Conservation (phyloP, 30 jellyfish, hydroid and myxozoan species). For the Nemopilema nomurai region DNA sequence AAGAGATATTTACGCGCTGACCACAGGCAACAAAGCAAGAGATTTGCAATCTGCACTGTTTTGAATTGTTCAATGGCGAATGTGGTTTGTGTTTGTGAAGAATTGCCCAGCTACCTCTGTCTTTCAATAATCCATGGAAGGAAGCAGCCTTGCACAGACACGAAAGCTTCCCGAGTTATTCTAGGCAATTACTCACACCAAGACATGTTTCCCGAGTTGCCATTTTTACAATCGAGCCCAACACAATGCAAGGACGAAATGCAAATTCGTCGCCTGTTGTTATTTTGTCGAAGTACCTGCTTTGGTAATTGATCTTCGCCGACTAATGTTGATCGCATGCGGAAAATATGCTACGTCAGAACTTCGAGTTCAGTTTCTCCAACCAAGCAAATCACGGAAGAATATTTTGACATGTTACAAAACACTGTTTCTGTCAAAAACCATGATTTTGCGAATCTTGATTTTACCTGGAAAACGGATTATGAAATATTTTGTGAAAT, state of each 20-base stretch:
- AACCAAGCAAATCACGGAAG: background rate
- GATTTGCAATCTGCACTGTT: constrained; percentile 38
- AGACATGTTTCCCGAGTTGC: background rate
- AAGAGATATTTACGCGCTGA: constrained; percentile 14
- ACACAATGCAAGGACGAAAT: background rate
- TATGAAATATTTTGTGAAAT: too few relatives aligned
- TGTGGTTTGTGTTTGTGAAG: constrained; percentile 39
- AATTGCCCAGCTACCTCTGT: constrained; percentile 25
- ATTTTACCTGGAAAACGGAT: too few relatives aligned
- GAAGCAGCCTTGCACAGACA: constrained; percentile 9
- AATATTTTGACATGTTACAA: too few relatives aligned
- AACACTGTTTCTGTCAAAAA: too few relatives aligned
- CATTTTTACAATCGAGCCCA: background rate
- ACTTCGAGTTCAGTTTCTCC: background rate
- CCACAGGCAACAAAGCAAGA: constrained; percentile 47
- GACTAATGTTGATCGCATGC: background rate
- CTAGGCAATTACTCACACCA: background rate
- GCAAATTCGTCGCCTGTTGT: background rate
- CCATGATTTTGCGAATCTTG: too few relatives aligned
- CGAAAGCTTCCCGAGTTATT: constrained; percentile 11
- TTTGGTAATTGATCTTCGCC: background rate
- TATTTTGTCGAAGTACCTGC: background rate
- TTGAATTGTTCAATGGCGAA: constrained; percentile 20
- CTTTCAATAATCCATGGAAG: constrained; percentile 1
- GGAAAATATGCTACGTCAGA: background rate